Percentiles rank a stretch among this genome's conserved stretches.
These are phyloP conservation scores for Cryptophagus acutangulus DNA, from an alignment of 2,888 invertebrate species.

Conservation along the genomic window DNA sequence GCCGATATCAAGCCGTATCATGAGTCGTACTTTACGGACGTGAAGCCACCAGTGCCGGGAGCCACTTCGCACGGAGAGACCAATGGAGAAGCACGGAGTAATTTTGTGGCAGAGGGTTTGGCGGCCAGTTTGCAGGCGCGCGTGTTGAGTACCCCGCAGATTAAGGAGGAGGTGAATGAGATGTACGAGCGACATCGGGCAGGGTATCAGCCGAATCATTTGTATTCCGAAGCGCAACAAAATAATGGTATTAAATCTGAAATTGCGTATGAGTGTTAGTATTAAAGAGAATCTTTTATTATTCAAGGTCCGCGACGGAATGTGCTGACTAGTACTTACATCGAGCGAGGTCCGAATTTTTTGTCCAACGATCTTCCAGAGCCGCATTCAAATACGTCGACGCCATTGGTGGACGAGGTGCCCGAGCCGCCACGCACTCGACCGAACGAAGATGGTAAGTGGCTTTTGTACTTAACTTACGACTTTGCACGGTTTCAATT, in stretches of 20 bases:
- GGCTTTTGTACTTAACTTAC: constrained; percentile 2
- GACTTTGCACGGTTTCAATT: too few species aligned
- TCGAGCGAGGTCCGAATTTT: constrained; percentile 4
- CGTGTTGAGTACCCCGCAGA: constrained; percentile 52
- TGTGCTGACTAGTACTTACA: constrained; percentile 40
- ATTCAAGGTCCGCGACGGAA: constrained; percentile 50
- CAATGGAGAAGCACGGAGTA: constrained; percentile 30
- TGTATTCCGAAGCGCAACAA: constrained; percentile 32
- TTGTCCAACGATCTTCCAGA: constrained; percentile 43
- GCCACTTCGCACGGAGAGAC: too few species aligned
- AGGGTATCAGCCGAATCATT: constrained; percentile 33
- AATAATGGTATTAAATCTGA: constrained; percentile 36
- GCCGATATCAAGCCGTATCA: constrained; percentile 69
- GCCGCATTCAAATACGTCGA: constrained; percentile 64
- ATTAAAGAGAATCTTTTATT: constrained; percentile 52
- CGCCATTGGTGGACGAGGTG: constrained; percentile 59
- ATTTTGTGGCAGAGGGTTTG: constrained; percentile 58
- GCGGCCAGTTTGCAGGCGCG: constrained; percentile 80
- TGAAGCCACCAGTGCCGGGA: constrained; percentile 49
- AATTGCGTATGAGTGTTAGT: constrained; percentile 33
- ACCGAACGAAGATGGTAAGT: constrained; percentile 52
- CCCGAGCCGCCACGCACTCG: constrained; percentile 50
- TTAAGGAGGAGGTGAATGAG: constrained; percentile 44
- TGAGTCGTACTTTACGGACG: constrained; percentile 64
- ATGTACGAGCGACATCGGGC: constrained; percentile 32